These are phyloP conservation scores for Trogon melanurus DNA, from an alignment of 2,113 vertebrate species.

Conservation along the genomic window DNA sequence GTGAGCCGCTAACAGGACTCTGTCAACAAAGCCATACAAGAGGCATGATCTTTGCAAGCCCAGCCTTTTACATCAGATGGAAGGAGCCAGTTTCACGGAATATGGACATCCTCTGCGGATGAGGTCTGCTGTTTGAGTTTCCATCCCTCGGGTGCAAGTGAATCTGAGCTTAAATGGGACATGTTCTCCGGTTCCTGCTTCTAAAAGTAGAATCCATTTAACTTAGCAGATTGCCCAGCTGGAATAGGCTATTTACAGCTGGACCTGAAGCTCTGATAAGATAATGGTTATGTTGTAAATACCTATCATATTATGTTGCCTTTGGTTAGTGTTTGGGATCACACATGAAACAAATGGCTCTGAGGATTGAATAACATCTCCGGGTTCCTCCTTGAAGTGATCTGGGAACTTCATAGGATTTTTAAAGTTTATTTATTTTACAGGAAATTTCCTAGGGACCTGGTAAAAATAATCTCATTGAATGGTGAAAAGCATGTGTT, in stretches of 20 bases:
- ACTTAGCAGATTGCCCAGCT: slow-evolving; percentile 50
- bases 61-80: neutral
- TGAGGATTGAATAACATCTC: slow-evolving; percentile 17
- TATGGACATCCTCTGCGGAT: neutral
- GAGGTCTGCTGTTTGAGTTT: slow-evolving; percentile 24
- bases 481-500: neutral
- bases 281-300: slow-evolving; percentile 70
- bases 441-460: neutral
- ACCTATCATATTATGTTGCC: slow-evolving; percentile 49
- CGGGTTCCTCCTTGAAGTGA: neutral
- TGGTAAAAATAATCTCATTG: neutral
- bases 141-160: neutral
- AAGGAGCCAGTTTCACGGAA: neutral
- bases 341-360: slow-evolving; percentile 14
- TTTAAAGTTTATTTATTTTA: neutral
- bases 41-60: rapidly evolving
- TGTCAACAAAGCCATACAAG: neutral
- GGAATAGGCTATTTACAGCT: slow-evolving; percentile 57
- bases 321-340: slow-evolving; percentile 47
- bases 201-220: slow-evolving; percentile 64
- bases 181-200: slow-evolving; percentile 38
- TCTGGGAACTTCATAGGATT: neutral
- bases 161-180: slow-evolving; percentile 25
- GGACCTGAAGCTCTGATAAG: slow-evolving; percentile 70
- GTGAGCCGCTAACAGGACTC: neutral